Conservation (phyloP, 2,113 vertebrate genomes). For the Bubalus kerabau region DNA sequence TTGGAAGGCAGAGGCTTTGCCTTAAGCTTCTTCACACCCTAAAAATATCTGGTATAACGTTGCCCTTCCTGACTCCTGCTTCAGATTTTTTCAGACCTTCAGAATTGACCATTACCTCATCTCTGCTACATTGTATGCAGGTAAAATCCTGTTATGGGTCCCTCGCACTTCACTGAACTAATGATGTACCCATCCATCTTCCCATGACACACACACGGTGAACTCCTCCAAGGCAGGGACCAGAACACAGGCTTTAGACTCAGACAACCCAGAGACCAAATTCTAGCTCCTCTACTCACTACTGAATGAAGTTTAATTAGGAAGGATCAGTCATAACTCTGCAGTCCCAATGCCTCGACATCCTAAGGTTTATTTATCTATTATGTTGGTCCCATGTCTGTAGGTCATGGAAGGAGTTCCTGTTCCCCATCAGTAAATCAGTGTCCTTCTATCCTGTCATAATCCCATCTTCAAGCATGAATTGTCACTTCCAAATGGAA, state of each 20-base stretch:
- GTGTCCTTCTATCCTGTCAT: neutral
- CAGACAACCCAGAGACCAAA: neutral
- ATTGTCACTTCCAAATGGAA: neutral
- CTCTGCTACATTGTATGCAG: neutral
- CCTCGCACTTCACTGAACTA: neutral
- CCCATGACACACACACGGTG: neutral
- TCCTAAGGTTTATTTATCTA: neutral
- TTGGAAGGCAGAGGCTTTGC: neutral
- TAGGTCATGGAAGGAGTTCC: neutral
- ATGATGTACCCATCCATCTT: neutral
- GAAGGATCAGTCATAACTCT: neutral
- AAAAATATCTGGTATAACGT: neutral
- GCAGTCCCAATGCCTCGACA: neutral
- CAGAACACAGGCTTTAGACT: neutral
- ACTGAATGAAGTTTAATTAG: neutral
- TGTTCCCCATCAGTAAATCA: neutral
- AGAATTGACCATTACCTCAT: neutral
- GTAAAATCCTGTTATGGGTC: neutral
- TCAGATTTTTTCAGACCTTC: neutral
- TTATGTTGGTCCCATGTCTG: neutral
- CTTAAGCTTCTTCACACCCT: neutral
- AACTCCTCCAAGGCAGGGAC: neutral
- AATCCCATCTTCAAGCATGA: neutral
- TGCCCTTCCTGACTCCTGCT: neutral
- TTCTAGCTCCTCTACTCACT: neutral